A percentile compares a stretch with the other conserved stretches of the same genome.
Evolutionary conservation across 2,888 invertebrate genomes (phyloP).

Genomic region (Chrysolina haemoptera): DNA sequence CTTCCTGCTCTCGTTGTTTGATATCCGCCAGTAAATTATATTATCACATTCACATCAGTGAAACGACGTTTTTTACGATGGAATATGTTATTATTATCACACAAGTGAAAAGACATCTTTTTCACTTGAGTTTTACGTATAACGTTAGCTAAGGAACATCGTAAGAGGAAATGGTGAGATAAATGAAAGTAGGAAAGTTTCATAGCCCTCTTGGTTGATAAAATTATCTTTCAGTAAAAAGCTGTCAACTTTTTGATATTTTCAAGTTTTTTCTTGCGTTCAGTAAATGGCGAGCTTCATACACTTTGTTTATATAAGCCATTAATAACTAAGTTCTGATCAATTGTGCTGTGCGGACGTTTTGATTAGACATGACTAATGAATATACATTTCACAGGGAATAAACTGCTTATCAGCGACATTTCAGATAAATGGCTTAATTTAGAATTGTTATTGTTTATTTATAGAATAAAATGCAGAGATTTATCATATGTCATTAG

Average conservation of each 20-base stretch:
- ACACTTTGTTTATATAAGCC: background rate
- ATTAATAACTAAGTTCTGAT: background rate
- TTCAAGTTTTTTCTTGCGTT: background rate
- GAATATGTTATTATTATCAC: too few relatives aligned
- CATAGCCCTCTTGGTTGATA: background rate
- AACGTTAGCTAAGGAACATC: background rate
- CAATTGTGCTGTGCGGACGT: constrained; percentile 12
- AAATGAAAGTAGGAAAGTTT: background rate
- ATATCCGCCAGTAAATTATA: too few relatives aligned
- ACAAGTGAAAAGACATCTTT: too few relatives aligned
- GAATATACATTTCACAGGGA: constrained; percentile 2
- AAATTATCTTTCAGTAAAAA: too few relatives aligned
- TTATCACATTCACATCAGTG: too few relatives aligned
- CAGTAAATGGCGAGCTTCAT: background rate
- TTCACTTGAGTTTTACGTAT: too few relatives aligned
- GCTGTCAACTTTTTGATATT: too few relatives aligned
- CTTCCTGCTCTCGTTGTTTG: too few relatives aligned
- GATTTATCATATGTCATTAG: background rate
- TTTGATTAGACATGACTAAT: background rate
- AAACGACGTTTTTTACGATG: too few relatives aligned
- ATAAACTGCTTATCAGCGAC: constrained; percentile 21
- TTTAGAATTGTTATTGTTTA: constrained; percentile 20
- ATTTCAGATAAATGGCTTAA: constrained; percentile 1
- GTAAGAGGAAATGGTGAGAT: background rate
- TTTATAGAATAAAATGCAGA: constrained; percentile 14